Percentiles rank a stretch among this genome's conserved stretches.
phyloP scores from a whole-genome alignment of 2,888 invertebrate genomes.

The Amiota minor region DNA sequence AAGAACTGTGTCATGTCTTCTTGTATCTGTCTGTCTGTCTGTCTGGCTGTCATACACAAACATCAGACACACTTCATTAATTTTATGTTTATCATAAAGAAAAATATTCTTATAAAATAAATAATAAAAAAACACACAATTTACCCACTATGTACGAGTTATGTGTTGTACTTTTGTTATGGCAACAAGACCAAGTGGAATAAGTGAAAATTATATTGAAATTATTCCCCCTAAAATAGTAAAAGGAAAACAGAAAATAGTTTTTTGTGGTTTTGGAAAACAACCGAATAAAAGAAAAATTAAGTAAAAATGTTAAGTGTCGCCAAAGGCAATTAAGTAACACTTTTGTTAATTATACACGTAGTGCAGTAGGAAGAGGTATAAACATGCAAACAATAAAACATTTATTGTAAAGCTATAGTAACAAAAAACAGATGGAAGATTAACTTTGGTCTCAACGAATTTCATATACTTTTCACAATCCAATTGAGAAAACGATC shows the following conservation, averaged over 20 bases:
- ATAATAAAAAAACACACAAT: background rate
- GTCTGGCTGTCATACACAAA: constrained; percentile 17
- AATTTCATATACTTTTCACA: background rate
- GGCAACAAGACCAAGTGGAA: background rate
- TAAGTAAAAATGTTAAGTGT: background rate
- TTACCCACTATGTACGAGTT: background rate
- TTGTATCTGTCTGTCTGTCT: too few species aligned
- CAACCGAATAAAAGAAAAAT: background rate
- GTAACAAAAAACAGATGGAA: background rate
- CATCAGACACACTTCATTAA: constrained; percentile 22
- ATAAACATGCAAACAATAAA: constrained; percentile 13
- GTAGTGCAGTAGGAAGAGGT: background rate
- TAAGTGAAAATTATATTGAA: constrained; percentile 52
- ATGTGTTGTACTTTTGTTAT: background rate
- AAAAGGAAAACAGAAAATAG: background rate
- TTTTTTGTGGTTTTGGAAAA: background rate
- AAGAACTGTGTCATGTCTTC: constrained; percentile 47
- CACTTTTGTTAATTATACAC: constrained; percentile 37
- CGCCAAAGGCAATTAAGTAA: constrained; percentile 23
- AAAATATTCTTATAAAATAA: background rate
- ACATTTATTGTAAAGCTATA: constrained; percentile 16
- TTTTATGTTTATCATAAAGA: constrained; percentile 19
- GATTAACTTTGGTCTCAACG: background rate
- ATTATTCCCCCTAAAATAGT: constrained; percentile 49
- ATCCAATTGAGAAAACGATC: too few species aligned